Percentiles rank a stretch among this genome's conserved stretches.
These are phyloP conservation scores for Ceyx erithaca DNA, from an alignment of 2,797 vertebrate genomes.

Conservation along the genomic window DNA sequence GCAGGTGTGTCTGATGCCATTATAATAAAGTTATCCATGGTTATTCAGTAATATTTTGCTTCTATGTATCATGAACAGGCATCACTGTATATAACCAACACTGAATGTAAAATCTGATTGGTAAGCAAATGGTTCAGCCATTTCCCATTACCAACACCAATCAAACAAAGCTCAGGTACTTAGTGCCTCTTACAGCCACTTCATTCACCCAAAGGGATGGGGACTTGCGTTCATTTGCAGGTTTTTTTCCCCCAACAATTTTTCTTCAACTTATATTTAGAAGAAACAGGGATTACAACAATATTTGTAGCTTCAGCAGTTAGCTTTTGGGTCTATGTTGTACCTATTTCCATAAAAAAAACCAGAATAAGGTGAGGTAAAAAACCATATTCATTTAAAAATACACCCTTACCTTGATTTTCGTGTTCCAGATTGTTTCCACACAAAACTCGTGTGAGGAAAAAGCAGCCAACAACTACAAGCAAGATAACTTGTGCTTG, in stretches of 20 bases:
- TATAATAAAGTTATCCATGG: not conserved
- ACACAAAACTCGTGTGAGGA: slow-evolving; percentile 28
- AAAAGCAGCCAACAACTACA: slow-evolving; percentile 33
- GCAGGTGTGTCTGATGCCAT: not conserved
- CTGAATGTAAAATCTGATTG: slow-evolving; percentile 24
- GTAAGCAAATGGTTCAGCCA: not conserved
- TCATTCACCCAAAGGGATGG: not conserved
- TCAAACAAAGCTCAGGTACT: not conserved
- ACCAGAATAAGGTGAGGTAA: not conserved
- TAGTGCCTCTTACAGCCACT: not conserved
- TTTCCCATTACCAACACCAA: not conserved
- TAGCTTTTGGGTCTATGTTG: not conserved
- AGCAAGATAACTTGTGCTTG: not conserved
- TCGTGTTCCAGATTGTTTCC: slow-evolving; percentile 37
- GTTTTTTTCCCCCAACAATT: not conserved
- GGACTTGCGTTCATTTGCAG: not conserved
- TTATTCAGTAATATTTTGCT: not conserved
- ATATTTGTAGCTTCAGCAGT: not conserved
- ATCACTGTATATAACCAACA: not conserved
- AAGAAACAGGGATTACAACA: not conserved
- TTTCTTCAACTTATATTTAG: not conserved
- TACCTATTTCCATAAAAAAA: not conserved
- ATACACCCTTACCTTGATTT: slow-evolving; percentile 45
- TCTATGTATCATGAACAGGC: not conserved
- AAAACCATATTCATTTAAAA: not conserved